Evolutionary conservation across 2,797 vertebrate genomes (phyloP).

Genomic region (Carduelis carduelis): DNA sequence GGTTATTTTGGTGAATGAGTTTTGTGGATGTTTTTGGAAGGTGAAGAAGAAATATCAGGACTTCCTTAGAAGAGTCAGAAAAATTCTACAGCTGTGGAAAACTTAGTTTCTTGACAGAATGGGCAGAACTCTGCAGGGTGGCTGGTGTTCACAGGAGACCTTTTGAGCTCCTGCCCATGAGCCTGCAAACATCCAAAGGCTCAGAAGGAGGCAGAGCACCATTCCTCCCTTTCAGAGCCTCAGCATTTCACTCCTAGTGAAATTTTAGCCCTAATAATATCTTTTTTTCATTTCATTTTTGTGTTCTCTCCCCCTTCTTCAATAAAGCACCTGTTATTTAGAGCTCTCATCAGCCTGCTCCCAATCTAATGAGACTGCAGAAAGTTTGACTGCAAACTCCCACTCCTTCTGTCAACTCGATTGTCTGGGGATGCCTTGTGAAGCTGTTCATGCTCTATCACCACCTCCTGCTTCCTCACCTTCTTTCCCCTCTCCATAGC

Average conservation of each 20-base stretch:
- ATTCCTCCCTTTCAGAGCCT: neutral
- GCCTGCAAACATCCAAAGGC: neutral
- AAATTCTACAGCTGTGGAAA: neutral
- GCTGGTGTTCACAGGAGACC: neutral
- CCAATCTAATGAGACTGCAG: conserved; percentile 41
- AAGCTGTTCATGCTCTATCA: conserved; percentile 42
- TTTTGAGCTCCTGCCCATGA: neutral
- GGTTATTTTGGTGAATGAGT: neutral
- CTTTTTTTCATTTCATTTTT: neutral
- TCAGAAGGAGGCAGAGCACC: neutral
- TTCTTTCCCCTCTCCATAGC: conserved; percentile 38
- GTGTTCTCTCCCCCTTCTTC: neutral
- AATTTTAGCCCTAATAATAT: neutral
- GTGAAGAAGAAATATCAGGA: neutral
- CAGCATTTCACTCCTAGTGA: neutral
- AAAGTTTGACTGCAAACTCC: conserved; percentile 60
- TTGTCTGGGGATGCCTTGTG: conserved; percentile 53
- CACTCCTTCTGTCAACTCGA: conserved; percentile 58
- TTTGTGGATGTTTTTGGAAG: neutral
- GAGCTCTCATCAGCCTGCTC: conserved; percentile 41
- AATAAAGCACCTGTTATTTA: conserved; percentile 55
- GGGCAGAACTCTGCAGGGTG: neutral
- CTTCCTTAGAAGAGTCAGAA: neutral
- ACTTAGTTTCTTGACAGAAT: neutral
- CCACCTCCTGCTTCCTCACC: conserved; percentile 59